Conservation (phyloP, 1,140 invertebrate species). For the Zaprionus inermis region DNA sequence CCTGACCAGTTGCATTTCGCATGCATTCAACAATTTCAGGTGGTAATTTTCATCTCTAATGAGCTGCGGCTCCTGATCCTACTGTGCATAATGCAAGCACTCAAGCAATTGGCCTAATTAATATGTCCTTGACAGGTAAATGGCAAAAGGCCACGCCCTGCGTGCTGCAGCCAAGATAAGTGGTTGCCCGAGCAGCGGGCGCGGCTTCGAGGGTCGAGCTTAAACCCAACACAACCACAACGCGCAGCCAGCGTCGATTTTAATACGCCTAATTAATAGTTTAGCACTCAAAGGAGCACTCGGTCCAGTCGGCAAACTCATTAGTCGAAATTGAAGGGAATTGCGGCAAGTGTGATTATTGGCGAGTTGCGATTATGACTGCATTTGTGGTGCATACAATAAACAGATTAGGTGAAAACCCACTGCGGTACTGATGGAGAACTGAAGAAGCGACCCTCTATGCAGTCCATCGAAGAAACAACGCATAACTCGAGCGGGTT, state of each 20-base stretch:
- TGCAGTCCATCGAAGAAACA: conserved; percentile 9
- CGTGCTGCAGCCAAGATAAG: not conserved
- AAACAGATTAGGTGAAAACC: not conserved
- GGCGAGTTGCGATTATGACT: not conserved
- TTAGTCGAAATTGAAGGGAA: conserved; percentile 38
- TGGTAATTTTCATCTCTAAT: conserved; percentile 82
- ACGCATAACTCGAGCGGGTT: conserved; percentile 65
- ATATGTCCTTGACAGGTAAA: conserved; percentile 63
- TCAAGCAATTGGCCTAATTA: conserved; percentile 79
- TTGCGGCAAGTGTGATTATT: not conserved
- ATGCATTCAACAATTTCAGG: conserved; percentile 70
- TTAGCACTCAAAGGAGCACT: conserved; percentile 48
- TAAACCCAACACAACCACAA: conserved; percentile 56
- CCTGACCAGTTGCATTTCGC: conserved; percentile 18
- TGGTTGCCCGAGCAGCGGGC: conserved; percentile 2
- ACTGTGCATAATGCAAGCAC: conserved; percentile 65
- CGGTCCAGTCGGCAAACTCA: no score
- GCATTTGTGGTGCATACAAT: not conserved
- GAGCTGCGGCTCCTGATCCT: conserved; percentile 54
- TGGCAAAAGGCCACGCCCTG: not conserved
- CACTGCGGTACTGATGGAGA: no score
- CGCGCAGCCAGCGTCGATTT: conserved; percentile 68
- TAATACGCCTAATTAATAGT: conserved; percentile 80
- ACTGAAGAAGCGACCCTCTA: not conserved
- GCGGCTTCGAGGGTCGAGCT: not conserved